Evolutionary conservation across 2,113 vertebrate genomes (phyloP).

Genomic region (Polypterus senegalus): DNA sequence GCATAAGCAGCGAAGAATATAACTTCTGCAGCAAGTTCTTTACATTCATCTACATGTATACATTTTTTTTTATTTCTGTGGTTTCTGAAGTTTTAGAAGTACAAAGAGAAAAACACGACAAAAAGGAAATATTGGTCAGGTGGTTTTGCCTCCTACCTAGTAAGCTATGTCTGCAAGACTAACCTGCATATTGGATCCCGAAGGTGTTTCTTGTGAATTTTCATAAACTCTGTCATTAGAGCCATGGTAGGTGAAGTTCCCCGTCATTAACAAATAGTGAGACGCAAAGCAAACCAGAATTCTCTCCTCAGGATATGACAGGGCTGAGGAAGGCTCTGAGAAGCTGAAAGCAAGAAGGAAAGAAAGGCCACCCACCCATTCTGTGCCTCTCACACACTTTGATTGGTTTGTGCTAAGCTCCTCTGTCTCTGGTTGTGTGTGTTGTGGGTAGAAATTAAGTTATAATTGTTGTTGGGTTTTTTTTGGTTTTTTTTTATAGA

Average conservation of each 20-base stretch:
- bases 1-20: too few species aligned
- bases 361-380: slow-evolving; percentile 40
- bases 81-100: too few species aligned
- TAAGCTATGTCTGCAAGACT: slow-evolving; percentile 13
- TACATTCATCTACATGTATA: too few species aligned
- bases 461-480: not conserved
- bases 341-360: slow-evolving; percentile 23
- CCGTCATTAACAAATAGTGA: not conserved
- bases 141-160: too few species aligned
- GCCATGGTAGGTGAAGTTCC: not conserved
- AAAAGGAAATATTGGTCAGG: too few species aligned
- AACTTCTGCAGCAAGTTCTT: too few species aligned
- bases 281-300: slow-evolving; percentile 26
- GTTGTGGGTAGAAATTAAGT: slow-evolving; percentile 2
- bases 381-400: slow-evolving; percentile 37
- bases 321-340: slow-evolving; percentile 42
- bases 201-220: slow-evolving; percentile 49
- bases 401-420: slow-evolving; percentile 32
- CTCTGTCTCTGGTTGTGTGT: slow-evolving; percentile 29
- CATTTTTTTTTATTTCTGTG: too few species aligned
- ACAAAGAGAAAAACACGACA: too few species aligned
- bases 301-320: slow-evolving; percentile 31
- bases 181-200: slow-evolving; percentile 55
- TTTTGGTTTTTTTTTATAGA: slow-evolving; percentile 6
- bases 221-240: slow-evolving; percentile 48